These are phyloP conservation scores for Silurus glanis DNA, from an alignment of 2,113 vertebrate species.

Conservation along the genomic window DNA sequence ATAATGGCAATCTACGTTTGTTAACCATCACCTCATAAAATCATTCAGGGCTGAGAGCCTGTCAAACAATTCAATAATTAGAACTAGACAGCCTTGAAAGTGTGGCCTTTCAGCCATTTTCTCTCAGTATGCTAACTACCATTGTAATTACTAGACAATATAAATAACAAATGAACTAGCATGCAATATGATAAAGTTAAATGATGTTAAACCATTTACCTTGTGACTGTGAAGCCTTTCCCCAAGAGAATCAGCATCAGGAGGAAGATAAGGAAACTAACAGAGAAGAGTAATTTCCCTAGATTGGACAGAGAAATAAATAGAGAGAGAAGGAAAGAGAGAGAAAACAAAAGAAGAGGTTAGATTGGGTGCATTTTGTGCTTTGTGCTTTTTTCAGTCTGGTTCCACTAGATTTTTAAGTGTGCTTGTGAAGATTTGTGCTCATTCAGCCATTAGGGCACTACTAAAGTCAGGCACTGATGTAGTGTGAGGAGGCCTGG, in stretches of 20 bases:
- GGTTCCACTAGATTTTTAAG: background rate
- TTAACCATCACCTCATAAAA: background rate
- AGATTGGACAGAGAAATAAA: conserved; percentile 50
- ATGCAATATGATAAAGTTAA: conserved; percentile 18
- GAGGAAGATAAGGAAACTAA: conserved; percentile 90
- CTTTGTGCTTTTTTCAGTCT: background rate
- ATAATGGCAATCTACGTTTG: background rate
- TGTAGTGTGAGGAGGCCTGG: too few relatives aligned
- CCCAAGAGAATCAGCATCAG: conserved; percentile 90
- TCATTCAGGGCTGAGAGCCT: background rate
- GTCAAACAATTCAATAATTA: background rate
- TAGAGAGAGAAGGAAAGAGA: conserved; percentile 28
- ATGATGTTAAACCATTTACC: conserved; percentile 59
- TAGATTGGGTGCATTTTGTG: background rate
- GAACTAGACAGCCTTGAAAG: background rate
- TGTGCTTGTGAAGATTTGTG: too few relatives aligned
- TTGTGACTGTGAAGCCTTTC: conserved; percentile 93
- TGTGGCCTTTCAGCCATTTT: background rate
- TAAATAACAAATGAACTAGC: background rate
- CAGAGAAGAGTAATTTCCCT: conserved; percentile 92
- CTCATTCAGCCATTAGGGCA: too few relatives aligned
- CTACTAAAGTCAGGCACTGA: too few relatives aligned
- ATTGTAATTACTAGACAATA: too few relatives aligned
- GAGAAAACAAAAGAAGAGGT: background rate
- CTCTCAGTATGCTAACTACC: background rate